Percentiles rank a stretch among this genome's conserved stretches.
These are phyloP conservation scores for Laupala kohalensis DNA, from an alignment of 1,140 invertebrate genomes.

Conservation along the genomic window DNA sequence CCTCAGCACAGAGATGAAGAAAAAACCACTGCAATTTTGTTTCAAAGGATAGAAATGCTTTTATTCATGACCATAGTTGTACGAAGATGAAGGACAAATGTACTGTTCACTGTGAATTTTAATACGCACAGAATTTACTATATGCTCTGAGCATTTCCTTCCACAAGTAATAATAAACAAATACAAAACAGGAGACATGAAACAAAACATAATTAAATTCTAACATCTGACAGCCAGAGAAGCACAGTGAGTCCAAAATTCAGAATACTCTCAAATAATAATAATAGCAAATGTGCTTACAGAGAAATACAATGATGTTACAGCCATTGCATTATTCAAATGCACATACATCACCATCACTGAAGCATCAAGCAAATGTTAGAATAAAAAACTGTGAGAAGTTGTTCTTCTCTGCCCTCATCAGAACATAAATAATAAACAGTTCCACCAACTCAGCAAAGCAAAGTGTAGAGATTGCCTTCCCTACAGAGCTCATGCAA, in stretches of 20 bases:
- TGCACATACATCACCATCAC: background rate
- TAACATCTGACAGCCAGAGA: background rate
- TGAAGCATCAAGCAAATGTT: background rate
- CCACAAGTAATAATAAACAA: background rate
- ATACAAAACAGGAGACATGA: background rate
- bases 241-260: background rate
- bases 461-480: too few species aligned
- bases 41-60: background rate
- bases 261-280: background rate
- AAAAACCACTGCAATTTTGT: background rate
- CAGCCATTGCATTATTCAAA: background rate
- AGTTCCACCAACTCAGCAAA: too few species aligned
- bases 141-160: background rate
- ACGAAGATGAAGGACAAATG: slow-evolving; percentile 13
- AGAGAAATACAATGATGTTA: background rate
- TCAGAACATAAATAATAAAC: too few species aligned
- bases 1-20: slow-evolving; percentile 12
- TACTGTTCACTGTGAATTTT: slow-evolving; percentile 12
- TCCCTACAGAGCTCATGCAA: too few species aligned
- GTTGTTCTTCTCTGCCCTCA: background rate
- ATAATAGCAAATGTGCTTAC: background rate
- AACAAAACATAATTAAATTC: background rate
- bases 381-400: background rate
- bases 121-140: background rate
- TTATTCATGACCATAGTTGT: slow-evolving; percentile 2